Evolutionary conservation across 2,113 vertebrate genomes (phyloP).

Genomic region (Lanius collurio): DNA sequence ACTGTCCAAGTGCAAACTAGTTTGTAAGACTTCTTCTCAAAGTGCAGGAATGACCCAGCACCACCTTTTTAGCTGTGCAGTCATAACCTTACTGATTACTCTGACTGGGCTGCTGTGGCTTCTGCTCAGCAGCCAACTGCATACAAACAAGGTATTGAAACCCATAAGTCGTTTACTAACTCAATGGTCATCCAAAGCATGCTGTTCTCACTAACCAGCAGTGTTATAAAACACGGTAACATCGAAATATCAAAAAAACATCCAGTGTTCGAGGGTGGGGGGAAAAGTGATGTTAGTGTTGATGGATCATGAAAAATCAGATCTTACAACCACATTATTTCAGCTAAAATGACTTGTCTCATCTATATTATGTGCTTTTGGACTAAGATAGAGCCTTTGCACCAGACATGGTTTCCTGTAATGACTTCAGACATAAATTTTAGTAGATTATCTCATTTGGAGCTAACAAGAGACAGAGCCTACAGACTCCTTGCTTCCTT

Average conservation of each 20-base stretch:
- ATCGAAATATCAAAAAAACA: not conserved
- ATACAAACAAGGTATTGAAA: not conserved
- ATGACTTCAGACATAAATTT: constrained; percentile 34
- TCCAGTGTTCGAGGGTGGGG: rapidly evolving
- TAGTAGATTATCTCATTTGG: constrained; percentile 38
- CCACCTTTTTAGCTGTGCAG: not conserved
- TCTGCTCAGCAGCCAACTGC: not conserved
- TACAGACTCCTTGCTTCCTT: not conserved
- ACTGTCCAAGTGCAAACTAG: not conserved
- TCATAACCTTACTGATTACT: not conserved
- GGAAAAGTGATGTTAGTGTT: not conserved
- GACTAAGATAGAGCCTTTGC: not conserved
- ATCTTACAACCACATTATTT: not conserved
- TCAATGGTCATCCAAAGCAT: not conserved
- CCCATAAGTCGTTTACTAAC: not conserved
- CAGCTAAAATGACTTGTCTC: not conserved
- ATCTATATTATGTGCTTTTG: not conserved
- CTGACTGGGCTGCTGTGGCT: not conserved
- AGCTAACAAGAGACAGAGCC: constrained; percentile 7
- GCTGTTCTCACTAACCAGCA: not conserved
- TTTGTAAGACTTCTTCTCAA: not conserved
- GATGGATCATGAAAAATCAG: not conserved
- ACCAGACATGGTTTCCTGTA: not conserved
- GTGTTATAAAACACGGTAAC: not conserved
- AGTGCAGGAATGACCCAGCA: not conserved